Evolutionary conservation across 2,797 vertebrate genomes (phyloP), one percentile per base, ranked within the genome.

Genomic region (Crax fasciolata): DNA sequence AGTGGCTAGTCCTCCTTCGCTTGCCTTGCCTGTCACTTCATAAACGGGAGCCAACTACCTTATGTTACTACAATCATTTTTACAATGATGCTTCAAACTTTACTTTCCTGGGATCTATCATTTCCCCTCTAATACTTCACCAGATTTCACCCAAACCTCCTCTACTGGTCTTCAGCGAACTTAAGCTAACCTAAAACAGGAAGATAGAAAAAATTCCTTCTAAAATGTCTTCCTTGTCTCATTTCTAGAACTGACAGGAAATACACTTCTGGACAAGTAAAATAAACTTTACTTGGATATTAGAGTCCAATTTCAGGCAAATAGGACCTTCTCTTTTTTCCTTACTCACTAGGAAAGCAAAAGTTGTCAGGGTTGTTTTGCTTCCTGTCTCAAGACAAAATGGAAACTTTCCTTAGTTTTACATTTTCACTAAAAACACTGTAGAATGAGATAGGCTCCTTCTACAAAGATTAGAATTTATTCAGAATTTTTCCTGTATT

Each of bases 361-460:
- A 80, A 6, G 7, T 14, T 62, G 17, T 66, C 2, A 1, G 58
- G 21, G 35, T 58, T 77, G 6, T n/a, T 90, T 76, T 21, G 30
- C 46, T 71, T 93, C 68, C 66, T 48, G 20, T 58, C 14, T 78
- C 35, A 89, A 74, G 8, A 72, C 2, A 83, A 83, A 70, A 0
- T 2, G 63, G 5, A 9, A 43, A 21, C 32, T 78, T 81, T 77
- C 52, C 18, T 86, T 49, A 38, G 15, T 10, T 32, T 38, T 72
- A 18, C 0, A 0, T 62, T 85, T 87, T 62, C 28, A 84, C 15
- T 39, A 51, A 44, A 62, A 84, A 19, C 18, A 43, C 0, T 8
- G 19, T 4, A 61, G 49, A 77, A 77, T 71, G 11, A 71, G 39
- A 27, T 6, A 86, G 66, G 24, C 2, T 73, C 1, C 32, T 78